Percentiles rank a stretch among this genome's conserved stretches.
phyloP scores from a whole-genome alignment of 1,140 invertebrate species.

The Tribolium castaneum region DNA sequence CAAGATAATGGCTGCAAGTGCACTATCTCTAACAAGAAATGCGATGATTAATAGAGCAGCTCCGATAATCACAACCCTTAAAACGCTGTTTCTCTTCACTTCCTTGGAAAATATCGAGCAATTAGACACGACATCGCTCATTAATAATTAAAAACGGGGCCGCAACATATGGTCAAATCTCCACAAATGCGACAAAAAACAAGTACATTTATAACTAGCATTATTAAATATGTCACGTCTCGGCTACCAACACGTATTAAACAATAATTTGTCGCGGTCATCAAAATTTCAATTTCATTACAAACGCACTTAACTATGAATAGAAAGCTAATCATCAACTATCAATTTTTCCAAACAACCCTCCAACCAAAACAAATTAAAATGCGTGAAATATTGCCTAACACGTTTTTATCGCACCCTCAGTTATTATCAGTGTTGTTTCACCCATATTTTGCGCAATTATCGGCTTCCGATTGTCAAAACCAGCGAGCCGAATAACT shows the following conservation, averaged over 20 bases:
- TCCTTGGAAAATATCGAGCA: background rate
- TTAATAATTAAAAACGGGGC: conserved; percentile 5
- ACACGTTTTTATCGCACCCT: background rate
- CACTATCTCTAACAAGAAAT: background rate
- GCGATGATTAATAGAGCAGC: background rate
- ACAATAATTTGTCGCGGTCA: background rate
- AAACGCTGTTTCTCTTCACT: background rate
- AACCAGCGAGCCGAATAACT: no score
- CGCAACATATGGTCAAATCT: conserved; percentile 2
- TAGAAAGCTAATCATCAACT: background rate
- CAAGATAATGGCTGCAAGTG: no score
- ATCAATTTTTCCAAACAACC: conserved; percentile 4
- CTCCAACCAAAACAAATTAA: conserved; percentile 18
- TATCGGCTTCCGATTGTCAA: no score
- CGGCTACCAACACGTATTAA: conserved; percentile 1
- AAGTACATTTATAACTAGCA: background rate
- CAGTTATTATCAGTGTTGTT: background rate
- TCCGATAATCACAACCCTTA: background rate
- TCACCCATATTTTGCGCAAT: no score
- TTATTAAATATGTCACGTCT: conserved; percentile 16
- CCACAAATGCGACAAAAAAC: background rate
- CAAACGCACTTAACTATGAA: background rate
- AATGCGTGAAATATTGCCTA: conserved; percentile 10
- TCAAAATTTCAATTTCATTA: conserved; percentile 9
- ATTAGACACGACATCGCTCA: background rate